These are phyloP conservation scores for Aurelia aurita complex sp. Pacific DNA, from an alignment of 30 jellyfish, hydroid and myxozoan genomes.

Conservation along the genomic window DNA sequence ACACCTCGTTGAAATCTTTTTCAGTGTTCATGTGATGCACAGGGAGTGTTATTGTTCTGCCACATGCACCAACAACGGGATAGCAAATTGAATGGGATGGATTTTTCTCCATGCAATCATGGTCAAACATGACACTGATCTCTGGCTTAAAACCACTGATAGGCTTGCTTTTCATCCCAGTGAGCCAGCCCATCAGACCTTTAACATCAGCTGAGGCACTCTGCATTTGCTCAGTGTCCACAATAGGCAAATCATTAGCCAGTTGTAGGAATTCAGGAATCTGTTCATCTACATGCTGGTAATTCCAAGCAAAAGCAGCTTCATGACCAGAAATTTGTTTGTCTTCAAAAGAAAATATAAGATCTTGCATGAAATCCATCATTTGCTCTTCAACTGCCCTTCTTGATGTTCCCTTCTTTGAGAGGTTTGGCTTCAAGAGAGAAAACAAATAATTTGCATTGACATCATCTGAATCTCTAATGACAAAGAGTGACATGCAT, in stretches of 20 bases:
- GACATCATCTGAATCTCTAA: not conserved
- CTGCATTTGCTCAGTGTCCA: too few relatives aligned
- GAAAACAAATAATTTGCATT: constrained; percentile 15
- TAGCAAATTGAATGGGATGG: constrained; percentile 32
- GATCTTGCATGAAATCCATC: constrained; percentile 30
- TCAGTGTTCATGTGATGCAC: not conserved
- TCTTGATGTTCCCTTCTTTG: constrained; percentile 16
- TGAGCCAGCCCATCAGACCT: too few relatives aligned
- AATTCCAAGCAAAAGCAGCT: constrained; percentile 21
- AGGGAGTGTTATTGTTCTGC: constrained; percentile 29
- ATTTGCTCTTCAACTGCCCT: constrained; percentile 33
- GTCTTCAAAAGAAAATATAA: constrained; percentile 19
- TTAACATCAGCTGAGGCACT: too few relatives aligned
- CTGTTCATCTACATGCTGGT: constrained; percentile 11
- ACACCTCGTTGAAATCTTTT: too few relatives aligned
- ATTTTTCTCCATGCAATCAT: constrained; percentile 25
- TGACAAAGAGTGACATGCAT: not conserved
- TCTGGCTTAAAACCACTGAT: not conserved
- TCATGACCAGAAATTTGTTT: constrained; percentile 3
- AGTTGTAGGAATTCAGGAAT: constrained; percentile 11
- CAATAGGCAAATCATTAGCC: not conserved
- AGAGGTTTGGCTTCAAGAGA: constrained; percentile 14
- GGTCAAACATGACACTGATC: constrained; percentile 23
- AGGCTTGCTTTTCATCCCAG: constrained; percentile 13
- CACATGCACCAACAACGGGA: constrained; percentile 26